A percentile compares a stretch with the other conserved stretches of the same genome.
phyloP scores from a whole-genome alignment of 2,797 vertebrate genomes.

The Alosa sapidissima region DNA sequence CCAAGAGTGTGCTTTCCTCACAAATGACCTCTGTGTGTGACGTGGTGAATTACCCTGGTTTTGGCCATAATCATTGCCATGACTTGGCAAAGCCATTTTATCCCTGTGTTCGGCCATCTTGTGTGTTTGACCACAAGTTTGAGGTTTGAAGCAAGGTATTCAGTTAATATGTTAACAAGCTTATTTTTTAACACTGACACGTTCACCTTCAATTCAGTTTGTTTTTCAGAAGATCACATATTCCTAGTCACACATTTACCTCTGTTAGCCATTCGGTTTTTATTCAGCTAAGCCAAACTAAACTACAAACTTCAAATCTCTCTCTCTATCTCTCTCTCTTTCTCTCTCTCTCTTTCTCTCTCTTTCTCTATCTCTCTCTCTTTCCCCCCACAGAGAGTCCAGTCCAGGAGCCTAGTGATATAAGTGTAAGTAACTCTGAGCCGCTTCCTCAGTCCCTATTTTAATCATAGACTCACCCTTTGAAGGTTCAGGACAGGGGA shows the following conservation, averaged over 20 bases:
- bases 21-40: neutral
- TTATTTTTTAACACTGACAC: neutral
- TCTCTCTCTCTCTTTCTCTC: neutral
- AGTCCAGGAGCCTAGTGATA: conserved; percentile 63
- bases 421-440: conserved; percentile 59
- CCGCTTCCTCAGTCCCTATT: neutral
- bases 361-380: conserved; percentile 8
- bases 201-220: neutral
- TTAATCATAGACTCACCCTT: neutral
- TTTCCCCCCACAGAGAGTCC: conserved; percentile 58
- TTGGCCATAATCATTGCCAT: neutral
- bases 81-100: neutral
- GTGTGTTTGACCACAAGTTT: neutral
- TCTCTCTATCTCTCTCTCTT: conserved; percentile 25
- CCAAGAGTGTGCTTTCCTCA: neutral
- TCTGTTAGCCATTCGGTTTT: neutral
- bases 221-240: neutral
- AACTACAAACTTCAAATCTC: no score
- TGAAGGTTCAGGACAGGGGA: neutral
- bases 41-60: neutral
- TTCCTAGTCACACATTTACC: neutral
- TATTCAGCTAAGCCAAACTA: neutral
- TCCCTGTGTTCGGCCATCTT: neutral
- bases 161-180: neutral
- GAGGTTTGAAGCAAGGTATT: neutral